Percentiles rank a stretch among this genome's conserved stretches.
Conservation (phyloP, 2,888 invertebrate genomes). For the Tethea ocularis region DNA sequence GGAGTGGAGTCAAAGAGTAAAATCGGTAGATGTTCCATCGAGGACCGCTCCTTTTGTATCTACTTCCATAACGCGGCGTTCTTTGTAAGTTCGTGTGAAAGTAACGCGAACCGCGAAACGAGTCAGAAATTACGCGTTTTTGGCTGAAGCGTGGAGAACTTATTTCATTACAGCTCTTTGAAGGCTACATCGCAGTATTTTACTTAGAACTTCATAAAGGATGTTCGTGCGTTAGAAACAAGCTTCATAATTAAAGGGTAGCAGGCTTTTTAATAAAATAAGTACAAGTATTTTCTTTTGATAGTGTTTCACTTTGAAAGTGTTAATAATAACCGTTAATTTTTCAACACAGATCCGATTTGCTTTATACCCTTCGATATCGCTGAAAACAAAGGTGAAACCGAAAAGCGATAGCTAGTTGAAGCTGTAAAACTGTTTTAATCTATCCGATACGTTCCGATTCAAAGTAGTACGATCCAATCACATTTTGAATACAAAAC, state of each 20-base stretch:
- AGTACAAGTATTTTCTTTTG: neutral
- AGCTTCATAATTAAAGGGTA: neutral
- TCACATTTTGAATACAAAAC: neutral
- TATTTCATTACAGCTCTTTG: conserved; percentile 39
- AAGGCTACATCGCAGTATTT: conserved; percentile 11
- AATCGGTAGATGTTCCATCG: neutral
- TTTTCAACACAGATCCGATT: too few species aligned
- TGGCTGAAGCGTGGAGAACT: conserved; percentile 20
- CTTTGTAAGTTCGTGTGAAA: neutral
- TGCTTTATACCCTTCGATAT: too few species aligned
- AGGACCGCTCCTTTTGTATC: neutral
- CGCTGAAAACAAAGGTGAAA: too few species aligned
- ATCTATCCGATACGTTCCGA: neutral
- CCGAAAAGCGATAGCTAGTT: neutral
- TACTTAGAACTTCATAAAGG: neutral
- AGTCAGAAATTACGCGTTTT: conserved; percentile 8
- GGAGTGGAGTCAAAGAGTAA: conserved; percentile 1
- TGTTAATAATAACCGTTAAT: too few species aligned
- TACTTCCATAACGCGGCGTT: neutral
- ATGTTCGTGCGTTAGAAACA: neutral
- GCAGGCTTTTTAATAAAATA: neutral
- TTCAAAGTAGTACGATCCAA: neutral
- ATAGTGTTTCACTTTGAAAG: too few species aligned
- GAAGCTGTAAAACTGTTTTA: neutral
- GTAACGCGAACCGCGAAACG: conserved; percentile 3